Evolutionary conservation across 2,113 vertebrate genomes (phyloP), one percentile per base, ranked within the genome.

Genomic region (Saguinus imperator): DNA sequence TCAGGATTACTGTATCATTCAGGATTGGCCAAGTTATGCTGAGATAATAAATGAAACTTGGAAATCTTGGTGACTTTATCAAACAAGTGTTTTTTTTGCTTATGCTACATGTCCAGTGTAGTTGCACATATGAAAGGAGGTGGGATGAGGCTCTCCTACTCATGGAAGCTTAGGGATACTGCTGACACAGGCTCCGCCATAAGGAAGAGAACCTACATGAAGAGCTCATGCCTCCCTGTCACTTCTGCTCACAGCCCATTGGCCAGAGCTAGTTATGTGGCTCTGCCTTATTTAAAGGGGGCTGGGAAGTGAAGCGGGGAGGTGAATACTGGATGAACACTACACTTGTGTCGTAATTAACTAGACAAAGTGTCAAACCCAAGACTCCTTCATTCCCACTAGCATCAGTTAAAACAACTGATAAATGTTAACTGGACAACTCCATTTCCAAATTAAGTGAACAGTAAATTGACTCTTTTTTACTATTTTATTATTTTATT

Each of bases 371-470:
- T 91, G 37, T 52, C 72, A 94, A 29, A 48, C 8, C n/a, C 40
- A 57, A 68, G 58, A 70, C 13, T 52, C 61, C 48, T 91, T 72
- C 58, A 37, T 88, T 75, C 32, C 64, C 48, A 64, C 61, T 16
- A 20, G 25, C 75, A 10, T 52, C 75, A 40, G 70, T 79, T 58
- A 92, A 86, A 61, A 61, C 75, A 83, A 57, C 4, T 32, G 43
- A 81, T 90, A 84, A 81, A 93, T 50, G 88, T 55, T 86, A 73
- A 68, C n/a, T 25, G 13, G 35, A 76, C n/a, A 61, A 89, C 25
- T 91, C 70, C 82, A 75, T 77, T 80, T 85, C 72, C 50, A 82
- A 89, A 91, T 91, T 45, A 88, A 50, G 48, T 43, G 14, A 75
- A 66, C 70, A 35, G 4, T 52, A 11, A 52, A 76, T 72, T 86